These are phyloP conservation scores for Myiagra hebetior DNA, from an alignment of 2,113 vertebrate genomes.

Conservation along the genomic window DNA sequence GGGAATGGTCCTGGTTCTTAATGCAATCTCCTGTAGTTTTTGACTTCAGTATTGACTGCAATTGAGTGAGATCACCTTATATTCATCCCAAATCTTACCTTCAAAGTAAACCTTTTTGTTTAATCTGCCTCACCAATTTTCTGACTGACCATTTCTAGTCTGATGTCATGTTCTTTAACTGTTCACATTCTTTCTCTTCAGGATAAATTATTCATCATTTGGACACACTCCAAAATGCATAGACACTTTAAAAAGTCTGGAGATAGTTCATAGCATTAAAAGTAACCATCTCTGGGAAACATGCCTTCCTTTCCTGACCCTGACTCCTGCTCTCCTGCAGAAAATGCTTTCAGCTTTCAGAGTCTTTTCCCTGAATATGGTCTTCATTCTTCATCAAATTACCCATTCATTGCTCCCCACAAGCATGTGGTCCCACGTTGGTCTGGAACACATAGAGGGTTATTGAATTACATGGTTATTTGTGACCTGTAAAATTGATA, in stretches of 20 bases:
- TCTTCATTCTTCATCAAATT: constrained; percentile 40
- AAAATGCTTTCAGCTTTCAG: not conserved
- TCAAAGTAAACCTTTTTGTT: not conserved
- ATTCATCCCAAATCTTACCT: not conserved
- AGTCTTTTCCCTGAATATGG: not conserved
- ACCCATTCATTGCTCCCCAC: constrained; percentile 11
- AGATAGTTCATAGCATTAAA: not conserved
- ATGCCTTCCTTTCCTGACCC: not conserved
- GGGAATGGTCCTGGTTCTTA: not conserved
- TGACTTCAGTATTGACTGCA: not conserved
- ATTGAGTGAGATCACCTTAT: not conserved
- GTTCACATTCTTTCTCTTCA: not conserved
- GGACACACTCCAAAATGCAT: not conserved
- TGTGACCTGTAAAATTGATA: constrained; percentile 72
- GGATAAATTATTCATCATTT: constrained; percentile 2
- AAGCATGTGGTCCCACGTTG: not conserved
- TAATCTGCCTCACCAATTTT: not conserved
- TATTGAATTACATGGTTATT: constrained; percentile 70
- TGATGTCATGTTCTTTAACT: not conserved
- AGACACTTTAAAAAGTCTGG: not conserved
- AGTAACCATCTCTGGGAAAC: not conserved
- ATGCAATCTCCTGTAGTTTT: not conserved
- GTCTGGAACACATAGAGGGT: constrained; percentile 52
- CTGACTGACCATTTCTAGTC: not conserved
- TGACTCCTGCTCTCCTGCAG: not conserved